phyloP scores from a whole-genome alignment of 2,797 vertebrate species.

The Allobates femoralis region DNA sequence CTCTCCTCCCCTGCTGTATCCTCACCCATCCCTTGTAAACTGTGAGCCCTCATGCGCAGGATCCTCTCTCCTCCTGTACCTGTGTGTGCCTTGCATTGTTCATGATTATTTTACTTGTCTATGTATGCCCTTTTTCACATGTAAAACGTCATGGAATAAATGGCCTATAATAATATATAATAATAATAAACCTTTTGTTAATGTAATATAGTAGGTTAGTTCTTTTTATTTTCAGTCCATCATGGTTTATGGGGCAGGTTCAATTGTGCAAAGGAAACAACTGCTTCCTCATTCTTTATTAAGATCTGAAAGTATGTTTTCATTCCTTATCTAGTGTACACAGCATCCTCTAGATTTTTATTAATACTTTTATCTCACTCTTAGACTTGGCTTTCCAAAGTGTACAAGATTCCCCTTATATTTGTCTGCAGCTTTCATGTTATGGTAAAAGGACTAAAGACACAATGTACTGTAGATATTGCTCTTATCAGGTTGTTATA shows the following conservation, averaged over 20 bases:
- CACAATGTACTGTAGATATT: background rate
- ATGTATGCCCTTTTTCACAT: too few species aligned
- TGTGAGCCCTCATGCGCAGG: too few species aligned
- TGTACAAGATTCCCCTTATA: background rate
- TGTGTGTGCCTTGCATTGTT: too few species aligned
- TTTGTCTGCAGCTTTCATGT: constrained; percentile 4
- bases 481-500: background rate
- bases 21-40: too few species aligned
- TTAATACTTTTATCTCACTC: constrained; percentile 35
- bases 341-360: constrained; percentile 55
- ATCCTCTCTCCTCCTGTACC: too few species aligned
- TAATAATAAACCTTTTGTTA: background rate
- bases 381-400: constrained; percentile 40
- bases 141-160: too few species aligned
- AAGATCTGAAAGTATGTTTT: constrained; percentile 44
- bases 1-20: too few species aligned
- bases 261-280: constrained; percentile 76
- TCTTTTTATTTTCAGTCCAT: background rate
- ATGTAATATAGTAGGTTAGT: background rate
- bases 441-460: background rate
- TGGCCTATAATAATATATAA: too few species aligned
- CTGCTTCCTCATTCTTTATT: constrained; percentile 74
- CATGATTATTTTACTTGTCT: too few species aligned
- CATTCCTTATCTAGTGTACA: constrained; percentile 57
- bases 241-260: constrained; percentile 2